Evolutionary conservation across 2,113 vertebrate species (phyloP).

Genomic region (Spheniscus mendiculus): DNA sequence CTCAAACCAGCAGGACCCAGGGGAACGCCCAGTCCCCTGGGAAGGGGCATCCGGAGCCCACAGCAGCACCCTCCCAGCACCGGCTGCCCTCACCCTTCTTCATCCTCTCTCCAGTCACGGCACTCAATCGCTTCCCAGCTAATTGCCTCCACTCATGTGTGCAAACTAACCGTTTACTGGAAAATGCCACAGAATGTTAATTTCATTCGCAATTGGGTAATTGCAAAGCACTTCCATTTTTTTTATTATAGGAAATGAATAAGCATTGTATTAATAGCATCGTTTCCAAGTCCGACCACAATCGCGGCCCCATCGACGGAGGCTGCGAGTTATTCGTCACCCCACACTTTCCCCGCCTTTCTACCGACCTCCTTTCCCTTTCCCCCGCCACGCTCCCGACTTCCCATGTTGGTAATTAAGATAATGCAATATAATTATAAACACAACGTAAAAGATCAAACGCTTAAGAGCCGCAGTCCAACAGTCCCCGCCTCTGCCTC

Average conservation of each 20-base stretch:
- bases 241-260: slow-evolving; percentile 60
- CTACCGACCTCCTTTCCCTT: background rate
- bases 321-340: background rate
- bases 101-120: slow-evolving; percentile 65
- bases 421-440: slow-evolving; percentile 68
- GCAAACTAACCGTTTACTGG: slow-evolving; percentile 71
- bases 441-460: slow-evolving; percentile 40
- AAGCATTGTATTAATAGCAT: slow-evolving; percentile 69
- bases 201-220: slow-evolving; percentile 69
- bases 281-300: slow-evolving; percentile 40
- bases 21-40: fast-evolving
- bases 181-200: slow-evolving; percentile 78
- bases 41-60: background rate
- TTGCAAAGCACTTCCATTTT: slow-evolving; percentile 44
- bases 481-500: background rate
- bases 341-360: background rate
- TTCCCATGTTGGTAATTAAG: slow-evolving; percentile 58
- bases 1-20: background rate
- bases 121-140: slow-evolving; percentile 58
- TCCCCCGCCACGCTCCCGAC: fast-evolving
- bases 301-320: background rate
- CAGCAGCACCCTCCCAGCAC: fast-evolving
- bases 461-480: fast-evolving
- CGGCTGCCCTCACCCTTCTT: background rate
- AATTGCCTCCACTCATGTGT: slow-evolving; percentile 77